A percentile compares a stretch with the other conserved stretches of the same genome.
phyloP scores from a whole-genome alignment of 2,888 invertebrate species.

The Ellobium chinense region DNA sequence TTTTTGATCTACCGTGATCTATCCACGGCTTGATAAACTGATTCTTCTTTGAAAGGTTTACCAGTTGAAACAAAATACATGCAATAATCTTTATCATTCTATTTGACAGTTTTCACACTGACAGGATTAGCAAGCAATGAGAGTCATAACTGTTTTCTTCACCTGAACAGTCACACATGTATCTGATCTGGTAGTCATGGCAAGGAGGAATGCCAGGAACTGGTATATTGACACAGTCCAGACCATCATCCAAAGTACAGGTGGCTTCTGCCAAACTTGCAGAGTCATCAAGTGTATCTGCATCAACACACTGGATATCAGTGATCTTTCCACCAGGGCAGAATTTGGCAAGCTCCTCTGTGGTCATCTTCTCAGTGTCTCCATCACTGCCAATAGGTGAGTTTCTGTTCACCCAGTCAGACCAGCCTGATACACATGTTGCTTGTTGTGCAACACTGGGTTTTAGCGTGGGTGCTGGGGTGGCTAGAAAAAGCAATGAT shows the following conservation, averaged over 20 bases:
- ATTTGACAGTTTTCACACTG: neutral
- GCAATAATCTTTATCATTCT: neutral
- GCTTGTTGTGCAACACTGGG: constrained; percentile 17
- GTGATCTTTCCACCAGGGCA: constrained; percentile 60
- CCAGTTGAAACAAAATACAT: no score
- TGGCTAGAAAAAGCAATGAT: neutral
- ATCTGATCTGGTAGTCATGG: constrained; percentile 73
- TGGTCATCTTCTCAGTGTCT: constrained; percentile 64
- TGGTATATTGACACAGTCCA: constrained; percentile 34
- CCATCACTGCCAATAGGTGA: constrained; percentile 60
- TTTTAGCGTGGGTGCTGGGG: constrained; percentile 17
- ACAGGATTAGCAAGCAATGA: neutral
- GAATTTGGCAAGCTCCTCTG: constrained; percentile 57
- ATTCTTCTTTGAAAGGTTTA: no score
- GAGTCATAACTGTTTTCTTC: neutral
- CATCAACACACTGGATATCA: constrained; percentile 34
- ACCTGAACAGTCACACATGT: constrained; percentile 80
- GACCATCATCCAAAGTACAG: constrained; percentile 43
- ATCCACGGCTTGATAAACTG: no score
- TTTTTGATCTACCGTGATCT: no score
- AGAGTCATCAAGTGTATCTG: constrained; percentile 26
- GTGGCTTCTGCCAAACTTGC: constrained; percentile 36
- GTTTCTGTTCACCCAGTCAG: constrained; percentile 53
- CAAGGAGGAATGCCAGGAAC: constrained; percentile 54
- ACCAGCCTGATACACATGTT: constrained; percentile 37